A percentile compares a stretch with the other conserved stretches of the same genome.
These are phyloP conservation scores for Dorcus hopei DNA, from an alignment of 2,888 invertebrate genomes.

Conservation along the genomic window DNA sequence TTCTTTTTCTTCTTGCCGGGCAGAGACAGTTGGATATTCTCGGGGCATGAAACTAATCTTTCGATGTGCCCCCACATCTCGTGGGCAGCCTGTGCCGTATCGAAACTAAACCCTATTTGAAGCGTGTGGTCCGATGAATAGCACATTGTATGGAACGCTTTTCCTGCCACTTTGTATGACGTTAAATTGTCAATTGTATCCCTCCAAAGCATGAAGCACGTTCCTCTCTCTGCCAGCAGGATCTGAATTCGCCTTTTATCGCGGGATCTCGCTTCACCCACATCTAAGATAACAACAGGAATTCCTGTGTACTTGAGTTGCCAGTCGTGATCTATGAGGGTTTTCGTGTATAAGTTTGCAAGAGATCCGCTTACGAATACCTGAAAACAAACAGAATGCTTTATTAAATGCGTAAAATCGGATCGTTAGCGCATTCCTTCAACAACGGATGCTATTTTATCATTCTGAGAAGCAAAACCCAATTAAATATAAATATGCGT, in stretches of 20 bases:
- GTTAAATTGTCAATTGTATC: conserved; percentile 78
- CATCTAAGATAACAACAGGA: conserved; percentile 73
- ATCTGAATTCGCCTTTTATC: conserved; percentile 55
- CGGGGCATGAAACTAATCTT: conserved; percentile 69
- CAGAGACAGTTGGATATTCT: conserved; percentile 71
- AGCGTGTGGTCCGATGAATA: conserved; percentile 73
- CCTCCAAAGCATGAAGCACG: conserved; percentile 78
- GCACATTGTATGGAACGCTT: conserved; percentile 80
- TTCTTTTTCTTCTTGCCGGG: conserved; percentile 53
- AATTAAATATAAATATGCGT: too few relatives aligned
- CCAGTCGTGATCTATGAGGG: conserved; percentile 61
- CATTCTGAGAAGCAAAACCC: too few relatives aligned
- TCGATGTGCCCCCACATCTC: conserved; percentile 69
- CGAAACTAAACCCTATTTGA: conserved; percentile 77
- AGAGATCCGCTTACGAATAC: conserved; percentile 73
- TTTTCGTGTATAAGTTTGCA: conserved; percentile 68
- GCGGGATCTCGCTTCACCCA: conserved; percentile 69
- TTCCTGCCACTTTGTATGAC: conserved; percentile 67
- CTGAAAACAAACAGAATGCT: conserved; percentile 38
- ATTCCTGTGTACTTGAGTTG: conserved; percentile 73
- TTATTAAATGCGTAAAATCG: too few relatives aligned
- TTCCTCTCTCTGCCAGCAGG: conserved; percentile 57
- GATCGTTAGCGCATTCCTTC: too few relatives aligned
- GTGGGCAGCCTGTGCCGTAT: conserved; percentile 67
- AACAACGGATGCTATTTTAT: too few relatives aligned